Conservation (phyloP, 1,140 invertebrate genomes). For the Heterodera carotae region DNA sequence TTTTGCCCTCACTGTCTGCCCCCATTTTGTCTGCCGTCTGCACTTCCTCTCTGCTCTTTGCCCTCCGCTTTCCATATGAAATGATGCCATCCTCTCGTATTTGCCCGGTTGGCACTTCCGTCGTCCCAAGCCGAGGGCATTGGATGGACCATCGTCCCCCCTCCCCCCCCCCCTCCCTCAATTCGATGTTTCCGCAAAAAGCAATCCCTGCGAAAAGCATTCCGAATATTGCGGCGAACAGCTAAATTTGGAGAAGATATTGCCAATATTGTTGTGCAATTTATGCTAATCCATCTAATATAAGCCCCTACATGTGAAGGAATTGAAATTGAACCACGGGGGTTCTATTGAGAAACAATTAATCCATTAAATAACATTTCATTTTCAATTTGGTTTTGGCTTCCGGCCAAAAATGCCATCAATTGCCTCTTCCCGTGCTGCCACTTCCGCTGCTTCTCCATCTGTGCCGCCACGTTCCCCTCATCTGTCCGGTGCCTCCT, state of each 20-base stretch:
- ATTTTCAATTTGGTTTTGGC: neutral
- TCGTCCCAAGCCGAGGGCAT: too few species aligned
- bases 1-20: too few species aligned
- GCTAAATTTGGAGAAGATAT: neutral
- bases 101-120: too few species aligned
- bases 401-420: neutral
- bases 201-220: neutral
- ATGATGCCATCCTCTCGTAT: neutral
- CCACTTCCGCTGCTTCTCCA: neutral
- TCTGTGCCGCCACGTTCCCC: neutral
- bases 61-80: constrained; percentile 2
- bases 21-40: neutral
- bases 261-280: neutral
- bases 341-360: too few species aligned
- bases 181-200: neutral
- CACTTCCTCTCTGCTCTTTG: neutral
- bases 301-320: too few species aligned
- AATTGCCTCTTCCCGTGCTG: neutral
- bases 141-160: too few species aligned
- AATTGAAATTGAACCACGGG: too few species aligned
- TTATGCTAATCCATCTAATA: too few species aligned
- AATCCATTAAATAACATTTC: neutral
- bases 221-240: neutral
- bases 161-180: neutral
- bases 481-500: neutral